These are phyloP conservation scores for Leistus spinibarbis DNA, from an alignment of 2,888 invertebrate genomes.

Conservation along the genomic window DNA sequence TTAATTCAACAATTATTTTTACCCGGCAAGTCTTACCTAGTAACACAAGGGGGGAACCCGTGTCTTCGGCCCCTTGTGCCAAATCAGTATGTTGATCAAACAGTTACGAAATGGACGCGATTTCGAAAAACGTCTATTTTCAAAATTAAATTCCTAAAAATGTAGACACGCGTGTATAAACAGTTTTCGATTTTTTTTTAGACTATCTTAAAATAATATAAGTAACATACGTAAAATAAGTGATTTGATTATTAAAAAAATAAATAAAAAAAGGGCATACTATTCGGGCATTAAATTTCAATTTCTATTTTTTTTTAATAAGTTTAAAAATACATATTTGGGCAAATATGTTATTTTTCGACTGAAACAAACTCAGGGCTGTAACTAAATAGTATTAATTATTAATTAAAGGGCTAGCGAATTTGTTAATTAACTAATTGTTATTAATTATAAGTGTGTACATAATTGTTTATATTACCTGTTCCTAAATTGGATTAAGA, in stretches of 20 bases:
- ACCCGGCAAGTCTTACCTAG: neutral
- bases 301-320: conserved; percentile 12
- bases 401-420: conserved; percentile 8
- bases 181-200: neutral
- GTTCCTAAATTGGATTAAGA: conserved; percentile 10
- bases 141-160: conserved; percentile 19
- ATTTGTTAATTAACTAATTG: conserved; percentile 13
- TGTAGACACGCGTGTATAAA: neutral
- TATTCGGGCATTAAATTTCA: conserved; percentile 8
- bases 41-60: neutral
- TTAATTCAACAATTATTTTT: conserved; percentile 30
- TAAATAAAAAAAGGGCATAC: conserved; percentile 2
- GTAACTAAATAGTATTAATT: conserved; percentile 7
- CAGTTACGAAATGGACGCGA: conserved; percentile 9
- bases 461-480: neutral
- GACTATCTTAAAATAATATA: neutral
- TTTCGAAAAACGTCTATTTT: neutral
- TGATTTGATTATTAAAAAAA: neutral
- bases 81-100: conserved; percentile 14
- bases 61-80: neutral
- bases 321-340: neutral
- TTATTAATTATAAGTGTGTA: conserved; percentile 20
- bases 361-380: conserved; percentile 29
- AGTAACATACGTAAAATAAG: neutral
- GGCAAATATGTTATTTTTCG: conserved; percentile 17